These are phyloP conservation scores for Sylvilagus bachmani DNA, from an alignment of 2,113 vertebrate genomes.

Conservation along the genomic window DNA sequence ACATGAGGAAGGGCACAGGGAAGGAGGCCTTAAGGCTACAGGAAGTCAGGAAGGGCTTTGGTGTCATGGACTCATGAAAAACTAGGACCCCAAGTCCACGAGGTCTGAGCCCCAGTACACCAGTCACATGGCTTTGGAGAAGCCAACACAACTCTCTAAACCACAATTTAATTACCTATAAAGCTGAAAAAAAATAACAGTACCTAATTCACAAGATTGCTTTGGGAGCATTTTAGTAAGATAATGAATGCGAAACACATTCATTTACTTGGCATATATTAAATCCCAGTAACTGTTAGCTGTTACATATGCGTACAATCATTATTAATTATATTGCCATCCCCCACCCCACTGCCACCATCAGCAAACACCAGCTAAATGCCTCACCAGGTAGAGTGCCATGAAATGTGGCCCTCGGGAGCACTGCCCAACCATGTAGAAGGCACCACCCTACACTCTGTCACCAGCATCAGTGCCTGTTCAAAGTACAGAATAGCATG, in stretches of 20 bases:
- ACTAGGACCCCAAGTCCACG: not conserved
- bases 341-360: not conserved
- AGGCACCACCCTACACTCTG: not conserved
- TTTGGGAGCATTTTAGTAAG: slow-evolving; percentile 47
- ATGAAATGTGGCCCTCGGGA: not conserved
- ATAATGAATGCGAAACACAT: slow-evolving; percentile 58
- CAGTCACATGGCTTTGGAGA: slow-evolving; percentile 3
- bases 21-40: not conserved
- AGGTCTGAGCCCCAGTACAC: not conserved
- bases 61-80: not conserved
- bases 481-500: not conserved
- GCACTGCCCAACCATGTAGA: not conserved
- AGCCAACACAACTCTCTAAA: slow-evolving; percentile 45
- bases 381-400: not conserved
- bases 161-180: slow-evolving; percentile 53
- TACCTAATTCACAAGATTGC: not conserved
- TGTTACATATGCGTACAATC: slow-evolving; percentile 32
- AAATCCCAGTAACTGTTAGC: slow-evolving; percentile 13
- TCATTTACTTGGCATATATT: slow-evolving; percentile 29
- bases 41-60: not conserved
- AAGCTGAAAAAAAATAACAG: slow-evolving; percentile 52
- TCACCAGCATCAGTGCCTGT: not conserved
- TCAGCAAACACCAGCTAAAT: not conserved
- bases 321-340: slow-evolving; percentile 1
- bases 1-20: not conserved